Percentiles rank a stretch among this genome's conserved stretches.
phyloP scores from a whole-genome alignment of 2,888 invertebrate species.

The Cordilura impudica region DNA sequence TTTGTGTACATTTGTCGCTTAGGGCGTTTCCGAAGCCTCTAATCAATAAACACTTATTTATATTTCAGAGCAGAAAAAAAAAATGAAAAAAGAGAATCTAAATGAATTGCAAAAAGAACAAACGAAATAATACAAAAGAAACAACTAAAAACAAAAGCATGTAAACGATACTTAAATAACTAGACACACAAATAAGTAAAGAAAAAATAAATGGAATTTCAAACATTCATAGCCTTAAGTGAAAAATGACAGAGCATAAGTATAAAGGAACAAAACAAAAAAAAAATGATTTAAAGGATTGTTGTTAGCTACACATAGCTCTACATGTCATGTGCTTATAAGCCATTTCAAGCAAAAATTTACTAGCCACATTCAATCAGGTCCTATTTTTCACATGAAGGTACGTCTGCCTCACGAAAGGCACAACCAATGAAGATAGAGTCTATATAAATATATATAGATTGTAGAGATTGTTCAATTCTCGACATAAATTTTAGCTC shows the following conservation, averaged over 20 bases:
- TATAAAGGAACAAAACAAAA: neutral
- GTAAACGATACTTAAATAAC: neutral
- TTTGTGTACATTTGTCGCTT: conserved; percentile 2
- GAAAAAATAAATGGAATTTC: conserved; percentile 15
- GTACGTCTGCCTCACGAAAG: conserved; percentile 4
- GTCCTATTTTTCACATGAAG: conserved; percentile 7
- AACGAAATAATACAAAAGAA: neutral
- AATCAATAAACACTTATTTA: conserved; percentile 51
- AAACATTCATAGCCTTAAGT: conserved; percentile 33
- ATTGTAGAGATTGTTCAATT: no score
- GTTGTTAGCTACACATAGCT: neutral
- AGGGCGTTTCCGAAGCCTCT: conserved; percentile 42
- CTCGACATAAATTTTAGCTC: no score
- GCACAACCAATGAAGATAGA: neutral
- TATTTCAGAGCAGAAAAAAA: neutral
- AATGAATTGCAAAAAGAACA: conserved; percentile 11
- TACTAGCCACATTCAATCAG: neutral
- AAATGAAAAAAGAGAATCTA: conserved; percentile 13
- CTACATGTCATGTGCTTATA: neutral
- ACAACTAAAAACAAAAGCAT: conserved; percentile 5
- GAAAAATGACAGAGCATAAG: conserved; percentile 23
- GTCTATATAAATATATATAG: no score
- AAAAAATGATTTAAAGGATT: neutral
- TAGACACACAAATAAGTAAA: neutral
- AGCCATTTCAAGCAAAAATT: neutral